phyloP scores from a whole-genome alignment of 1,140 invertebrate species.

The Drosophila grimshawi region DNA sequence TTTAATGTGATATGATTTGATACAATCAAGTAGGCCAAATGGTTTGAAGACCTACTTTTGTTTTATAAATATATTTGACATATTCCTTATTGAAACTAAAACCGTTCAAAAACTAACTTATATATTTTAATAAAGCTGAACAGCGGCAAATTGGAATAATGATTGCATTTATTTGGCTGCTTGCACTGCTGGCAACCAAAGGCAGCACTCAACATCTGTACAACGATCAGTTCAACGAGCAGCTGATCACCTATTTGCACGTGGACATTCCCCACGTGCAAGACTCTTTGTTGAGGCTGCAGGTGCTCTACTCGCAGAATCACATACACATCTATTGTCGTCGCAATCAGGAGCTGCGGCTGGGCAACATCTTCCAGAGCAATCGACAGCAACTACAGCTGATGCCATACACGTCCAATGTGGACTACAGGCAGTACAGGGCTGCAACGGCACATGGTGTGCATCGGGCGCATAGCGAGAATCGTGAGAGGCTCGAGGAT shows the following conservation, averaged over 20 bases:
- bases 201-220: not conserved
- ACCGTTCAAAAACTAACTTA: too few species aligned
- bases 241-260: slow-evolving; percentile 38
- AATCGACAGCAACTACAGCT: slow-evolving; percentile 13
- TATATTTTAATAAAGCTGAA: too few species aligned
- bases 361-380: slow-evolving; percentile 35
- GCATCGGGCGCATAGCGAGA: not conserved
- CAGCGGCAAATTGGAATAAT: not conserved
- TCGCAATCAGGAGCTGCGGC: not conserved
- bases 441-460: slow-evolving; percentile 7
- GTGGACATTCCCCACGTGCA: slow-evolving; percentile 12
- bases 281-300: slow-evolving; percentile 5
- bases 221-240: not conserved
- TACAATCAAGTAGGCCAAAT: too few species aligned
- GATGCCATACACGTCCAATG: not conserved
- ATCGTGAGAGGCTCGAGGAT: slow-evolving; percentile 12
- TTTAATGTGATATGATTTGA: too few species aligned
- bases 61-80: too few species aligned
- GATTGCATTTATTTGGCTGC: not conserved
- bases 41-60: too few species aligned
- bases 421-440: slow-evolving; percentile 38
- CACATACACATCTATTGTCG: slow-evolving; percentile 40
- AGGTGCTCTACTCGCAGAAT: slow-evolving; percentile 18
- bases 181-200: slow-evolving; percentile 1
- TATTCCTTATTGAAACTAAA: too few species aligned